A percentile compares a stretch with the other conserved stretches of the same genome.
Conservation (phyloP, 2,113 vertebrate species). For the rat (Rattus norvegicus) region DNA sequence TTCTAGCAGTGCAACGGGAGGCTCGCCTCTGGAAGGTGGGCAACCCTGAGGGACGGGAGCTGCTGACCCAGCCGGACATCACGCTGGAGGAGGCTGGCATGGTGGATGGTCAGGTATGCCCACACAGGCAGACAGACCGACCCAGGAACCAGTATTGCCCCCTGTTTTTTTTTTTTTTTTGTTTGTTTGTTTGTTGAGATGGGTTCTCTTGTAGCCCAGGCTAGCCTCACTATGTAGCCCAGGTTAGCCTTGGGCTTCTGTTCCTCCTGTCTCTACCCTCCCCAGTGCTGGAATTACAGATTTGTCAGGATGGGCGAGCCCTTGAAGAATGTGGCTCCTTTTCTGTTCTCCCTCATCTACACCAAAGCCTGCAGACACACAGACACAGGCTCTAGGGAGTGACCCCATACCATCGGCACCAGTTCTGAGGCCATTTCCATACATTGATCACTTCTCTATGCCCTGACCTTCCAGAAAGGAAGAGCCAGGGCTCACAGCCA, state of each 20-base stretch:
- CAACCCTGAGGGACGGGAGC: background rate
- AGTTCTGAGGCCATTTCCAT: background rate
- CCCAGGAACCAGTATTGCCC: background rate
- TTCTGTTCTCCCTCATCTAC: background rate
- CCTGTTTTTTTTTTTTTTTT: background rate
- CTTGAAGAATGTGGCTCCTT: background rate
- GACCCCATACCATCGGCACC: fast-evolving
- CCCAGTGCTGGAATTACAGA: background rate
- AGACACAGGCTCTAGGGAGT: background rate
- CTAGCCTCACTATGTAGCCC: background rate
- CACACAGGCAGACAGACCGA: fast-evolving
- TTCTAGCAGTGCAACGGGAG: background rate
- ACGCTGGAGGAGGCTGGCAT: background rate
- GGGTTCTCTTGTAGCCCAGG: background rate
- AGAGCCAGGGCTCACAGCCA: background rate
- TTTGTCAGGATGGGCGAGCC: background rate
- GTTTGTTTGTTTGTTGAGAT: background rate
- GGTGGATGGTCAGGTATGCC: background rate
- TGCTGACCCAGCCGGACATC: constrained; percentile 52
- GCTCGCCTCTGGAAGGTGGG: constrained; percentile 44
- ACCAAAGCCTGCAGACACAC: background rate
- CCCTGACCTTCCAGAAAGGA: background rate
- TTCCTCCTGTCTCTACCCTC: background rate
- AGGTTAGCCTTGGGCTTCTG: background rate
- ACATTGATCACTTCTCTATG: background rate